A percentile compares a stretch with the other conserved stretches of the same genome.
Conservation (phyloP, 2,113 vertebrate species). For the Indri indri region DNA sequence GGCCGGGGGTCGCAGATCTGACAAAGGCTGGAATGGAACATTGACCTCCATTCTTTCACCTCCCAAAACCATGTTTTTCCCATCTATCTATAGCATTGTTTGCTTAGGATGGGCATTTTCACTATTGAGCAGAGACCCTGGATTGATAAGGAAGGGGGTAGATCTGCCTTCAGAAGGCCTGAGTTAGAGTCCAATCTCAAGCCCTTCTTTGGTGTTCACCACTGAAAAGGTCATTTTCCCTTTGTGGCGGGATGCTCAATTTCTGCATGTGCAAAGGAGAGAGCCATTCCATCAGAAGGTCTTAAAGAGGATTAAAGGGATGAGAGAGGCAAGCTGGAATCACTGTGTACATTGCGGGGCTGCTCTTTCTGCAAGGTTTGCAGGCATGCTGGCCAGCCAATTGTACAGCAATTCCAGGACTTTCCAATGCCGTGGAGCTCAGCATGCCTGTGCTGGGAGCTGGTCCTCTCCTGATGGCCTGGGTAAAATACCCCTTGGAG, state of each 20-base stretch:
- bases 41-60: not conserved
- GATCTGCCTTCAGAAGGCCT: not conserved
- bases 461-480: not conserved
- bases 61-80: not conserved
- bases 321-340: not conserved
- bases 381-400: not conserved
- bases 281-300: no score
- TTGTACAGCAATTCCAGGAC: not conserved
- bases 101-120: fast-evolving
- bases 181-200: not conserved
- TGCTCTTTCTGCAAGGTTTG: not conserved
- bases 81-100: fast-evolving
- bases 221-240: not conserved
- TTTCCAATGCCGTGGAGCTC: not conserved
- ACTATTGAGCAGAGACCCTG: not conserved
- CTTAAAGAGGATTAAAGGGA: not conserved
- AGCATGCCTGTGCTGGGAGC: not conserved
- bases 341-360: fast-evolving
- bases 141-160: not conserved
- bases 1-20: not conserved
- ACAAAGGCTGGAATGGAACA: not conserved
- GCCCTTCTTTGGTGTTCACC: not conserved
- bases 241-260: not conserved
- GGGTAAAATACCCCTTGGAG: conserved; percentile 55
- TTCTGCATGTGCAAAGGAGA: not conserved